Evolutionary conservation across 2,113 vertebrate species (phyloP).

Genomic region (Manacus vitellinus): DNA sequence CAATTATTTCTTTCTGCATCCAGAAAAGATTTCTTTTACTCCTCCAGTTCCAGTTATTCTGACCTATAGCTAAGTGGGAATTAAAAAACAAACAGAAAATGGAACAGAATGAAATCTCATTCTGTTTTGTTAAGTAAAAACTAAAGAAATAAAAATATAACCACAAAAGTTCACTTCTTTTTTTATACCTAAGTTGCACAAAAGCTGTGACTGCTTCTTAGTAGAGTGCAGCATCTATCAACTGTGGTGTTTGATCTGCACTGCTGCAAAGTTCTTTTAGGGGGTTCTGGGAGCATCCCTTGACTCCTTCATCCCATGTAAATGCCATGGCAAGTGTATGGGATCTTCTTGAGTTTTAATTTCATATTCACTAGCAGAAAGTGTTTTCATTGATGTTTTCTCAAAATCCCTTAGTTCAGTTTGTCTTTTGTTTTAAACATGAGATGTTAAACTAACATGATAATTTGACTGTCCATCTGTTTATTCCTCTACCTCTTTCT

Average conservation of each 20-base stretch:
- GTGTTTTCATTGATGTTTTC: not conserved
- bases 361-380: not conserved
- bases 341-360: not conserved
- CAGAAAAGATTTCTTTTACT: not conserved
- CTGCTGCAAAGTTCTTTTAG: not conserved
- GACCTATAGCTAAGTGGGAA: not conserved
- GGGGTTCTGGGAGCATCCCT: not conserved
- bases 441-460: not conserved
- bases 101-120: not conserved
- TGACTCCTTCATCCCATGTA: not conserved
- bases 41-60: not conserved
- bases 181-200: not conserved
- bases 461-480: not conserved
- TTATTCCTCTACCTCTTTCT: not conserved
- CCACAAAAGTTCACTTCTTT: not conserved
- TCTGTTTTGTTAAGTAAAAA: not conserved
- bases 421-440: not conserved
- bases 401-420: not conserved
- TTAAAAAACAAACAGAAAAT: not conserved
- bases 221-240: not conserved
- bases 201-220: not conserved
- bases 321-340: not conserved
- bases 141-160: not conserved
- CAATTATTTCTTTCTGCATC: not conserved
- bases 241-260: not conserved